Conservation (phyloP, 2,888 invertebrate genomes). For the Sepiola atlantica region DNA sequence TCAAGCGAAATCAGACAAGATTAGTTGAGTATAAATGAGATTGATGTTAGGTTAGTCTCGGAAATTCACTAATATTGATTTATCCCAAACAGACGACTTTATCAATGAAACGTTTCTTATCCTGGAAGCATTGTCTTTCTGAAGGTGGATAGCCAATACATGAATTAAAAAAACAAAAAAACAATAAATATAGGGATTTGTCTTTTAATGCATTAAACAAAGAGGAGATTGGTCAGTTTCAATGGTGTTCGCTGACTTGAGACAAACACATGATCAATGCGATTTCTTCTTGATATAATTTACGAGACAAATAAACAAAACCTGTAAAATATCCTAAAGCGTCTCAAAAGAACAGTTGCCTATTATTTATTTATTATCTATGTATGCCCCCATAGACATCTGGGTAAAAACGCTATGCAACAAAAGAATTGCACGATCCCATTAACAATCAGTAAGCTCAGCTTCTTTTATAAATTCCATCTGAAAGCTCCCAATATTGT, state of each 20-base stretch:
- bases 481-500: no score
- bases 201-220: background rate
- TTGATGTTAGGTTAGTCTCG: background rate
- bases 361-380: no score
- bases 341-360: no score
- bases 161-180: background rate
- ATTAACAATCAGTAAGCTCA: no score
- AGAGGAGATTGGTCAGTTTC: no score
- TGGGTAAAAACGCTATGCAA: no score
- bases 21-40: background rate
- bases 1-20: slow-evolving; percentile 32
- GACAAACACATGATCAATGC: background rate
- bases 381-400: no score
- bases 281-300: background rate
- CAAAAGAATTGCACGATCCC: no score
- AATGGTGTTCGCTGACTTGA: background rate
- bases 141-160: background rate
- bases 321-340: background rate
- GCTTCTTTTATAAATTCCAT: no score
- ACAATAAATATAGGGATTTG: background rate
- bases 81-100: background rate
- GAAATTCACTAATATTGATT: background rate
- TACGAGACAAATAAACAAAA: background rate
- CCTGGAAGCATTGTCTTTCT: background rate
- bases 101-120: background rate